phyloP scores from a whole-genome alignment of 2,888 invertebrate genomes.

The Tiliacea citrago region DNA sequence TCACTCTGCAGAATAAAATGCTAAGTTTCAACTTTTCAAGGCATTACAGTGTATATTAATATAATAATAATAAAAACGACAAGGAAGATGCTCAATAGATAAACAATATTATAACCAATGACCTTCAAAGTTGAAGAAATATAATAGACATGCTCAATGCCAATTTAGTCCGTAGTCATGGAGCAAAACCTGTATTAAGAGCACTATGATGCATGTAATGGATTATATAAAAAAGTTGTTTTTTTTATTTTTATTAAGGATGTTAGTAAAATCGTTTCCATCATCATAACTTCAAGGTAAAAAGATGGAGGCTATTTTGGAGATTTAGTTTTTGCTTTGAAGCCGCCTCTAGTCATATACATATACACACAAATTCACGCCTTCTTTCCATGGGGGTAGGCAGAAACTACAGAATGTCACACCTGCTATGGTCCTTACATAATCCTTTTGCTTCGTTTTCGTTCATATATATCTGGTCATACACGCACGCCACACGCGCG shows the following conservation, averaged over 20 bases:
- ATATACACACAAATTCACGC: neutral
- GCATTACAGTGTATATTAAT: slow-evolving; percentile 25
- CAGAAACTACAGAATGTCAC: neutral
- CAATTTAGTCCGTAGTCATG: slow-evolving; percentile 20
- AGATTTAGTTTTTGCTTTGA: neutral
- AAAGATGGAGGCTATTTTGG: neutral
- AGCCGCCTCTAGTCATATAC: neutral
- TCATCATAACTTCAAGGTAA: neutral
- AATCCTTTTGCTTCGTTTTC: neutral
- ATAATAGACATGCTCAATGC: slow-evolving; percentile 51
- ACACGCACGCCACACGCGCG: neutral
- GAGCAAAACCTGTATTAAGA: slow-evolving; percentile 36
- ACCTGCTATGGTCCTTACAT: neutral
- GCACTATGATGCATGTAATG: slow-evolving; percentile 21
- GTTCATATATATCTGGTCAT: neutral
- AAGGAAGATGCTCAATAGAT: slow-evolving; percentile 38
- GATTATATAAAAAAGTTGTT: slow-evolving; percentile 14
- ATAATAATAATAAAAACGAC: slow-evolving; percentile 33
- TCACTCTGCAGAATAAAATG: slow-evolving; percentile 21
- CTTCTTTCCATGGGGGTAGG: neutral
- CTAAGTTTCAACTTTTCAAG: slow-evolving; percentile 21
- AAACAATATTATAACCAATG: slow-evolving; percentile 25
- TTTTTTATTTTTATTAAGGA: neutral
- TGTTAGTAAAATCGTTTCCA: slow-evolving; percentile 1
- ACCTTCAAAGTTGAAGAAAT: slow-evolving; percentile 43